Base-by-base conservation (phyloP, 2,888 invertebrate genomes). In the Lottia scabra region DNA sequence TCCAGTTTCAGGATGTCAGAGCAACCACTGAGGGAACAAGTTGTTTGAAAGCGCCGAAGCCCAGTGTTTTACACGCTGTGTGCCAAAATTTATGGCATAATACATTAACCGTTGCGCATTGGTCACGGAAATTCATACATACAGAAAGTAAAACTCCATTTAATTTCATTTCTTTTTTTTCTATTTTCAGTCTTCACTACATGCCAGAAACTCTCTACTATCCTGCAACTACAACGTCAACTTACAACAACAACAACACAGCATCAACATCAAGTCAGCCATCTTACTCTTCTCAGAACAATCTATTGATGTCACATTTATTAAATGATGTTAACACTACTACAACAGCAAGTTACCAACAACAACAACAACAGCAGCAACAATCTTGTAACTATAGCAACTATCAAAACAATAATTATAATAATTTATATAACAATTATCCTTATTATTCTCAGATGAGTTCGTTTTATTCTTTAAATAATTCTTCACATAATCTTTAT, bases 301-400 rank as follows among this genome's bases (percentile, higher is more conserved):
- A 19, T 56, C 56, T 56, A 19, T 23, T 56, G 19, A 56, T 56
- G 56, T 56, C 56, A 12, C 56, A 56, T 56, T 56, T 56, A 56
- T 23, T 56, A 10, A 56, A 56, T 56, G 56, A 56, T 56, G 23
- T 56, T 13, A n/a, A n/a, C n/a, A 56, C 19, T 6, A 56, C 19
- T 4, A 23, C 56, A 23, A 23, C 56, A 38, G 1, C 38, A 38
- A 10, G 38, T 38, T 38, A 38, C 38, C 38, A 38, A 38, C 38
- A 38, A 38, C 38, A 38, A 38, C 38, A 38, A 30, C n/a, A n/a
- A n/a, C n/a, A n/a, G n/a, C n/a, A n/a, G 6, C 23, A 56, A n/a
- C 56, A 56, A 23, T 56, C 56, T 56, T 56, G 56, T 56, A 56
- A 56, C 56, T 56, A 56, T 56, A 23, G 56, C 23, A 56, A 56